phyloP scores from a whole-genome alignment of 2,797 vertebrate genomes.

The Hippoglossus hippoglossus region DNA sequence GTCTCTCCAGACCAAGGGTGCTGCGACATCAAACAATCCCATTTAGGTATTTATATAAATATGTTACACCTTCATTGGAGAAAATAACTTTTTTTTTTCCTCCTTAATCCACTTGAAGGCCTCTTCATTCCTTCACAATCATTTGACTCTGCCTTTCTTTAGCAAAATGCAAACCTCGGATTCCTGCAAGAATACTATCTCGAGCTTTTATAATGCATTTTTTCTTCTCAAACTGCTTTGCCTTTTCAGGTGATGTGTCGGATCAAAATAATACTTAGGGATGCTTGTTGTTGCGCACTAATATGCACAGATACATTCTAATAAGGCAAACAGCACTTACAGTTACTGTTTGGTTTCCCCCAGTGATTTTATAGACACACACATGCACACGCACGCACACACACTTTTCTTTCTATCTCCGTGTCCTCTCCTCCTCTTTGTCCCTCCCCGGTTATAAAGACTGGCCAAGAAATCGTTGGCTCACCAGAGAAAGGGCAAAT shows the following conservation, averaged over 20 bases:
- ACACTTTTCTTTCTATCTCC: constrained; percentile 62
- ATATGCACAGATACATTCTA: not conserved
- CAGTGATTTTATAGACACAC: not conserved
- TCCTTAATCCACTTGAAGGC: not conserved
- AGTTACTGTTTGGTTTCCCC: not conserved
- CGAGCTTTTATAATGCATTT: constrained; percentile 4
- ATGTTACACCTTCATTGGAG: constrained; percentile 2
- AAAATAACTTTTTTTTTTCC: not conserved
- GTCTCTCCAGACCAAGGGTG: constrained; percentile 3
- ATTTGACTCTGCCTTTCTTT: not conserved
- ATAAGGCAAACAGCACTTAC: not conserved
- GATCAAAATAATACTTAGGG: no score
- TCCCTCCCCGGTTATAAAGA: constrained; percentile 71
- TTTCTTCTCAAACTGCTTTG: not conserved
- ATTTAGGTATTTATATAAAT: constrained; percentile 14
- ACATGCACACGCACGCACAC: constrained; percentile 11
- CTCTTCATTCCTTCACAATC: no score
- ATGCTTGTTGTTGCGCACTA: no score
- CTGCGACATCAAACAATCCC: constrained; percentile 9
- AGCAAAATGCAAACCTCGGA: not conserved
- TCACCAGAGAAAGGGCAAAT: constrained; percentile 82
- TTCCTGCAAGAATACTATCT: not conserved
- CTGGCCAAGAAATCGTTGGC: constrained; percentile 81
- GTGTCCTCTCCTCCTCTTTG: constrained; percentile 59
- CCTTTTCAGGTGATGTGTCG: not conserved